Evolutionary conservation across 2,888 invertebrate species (phyloP).

Genomic region (Arctia plantaginis): DNA sequence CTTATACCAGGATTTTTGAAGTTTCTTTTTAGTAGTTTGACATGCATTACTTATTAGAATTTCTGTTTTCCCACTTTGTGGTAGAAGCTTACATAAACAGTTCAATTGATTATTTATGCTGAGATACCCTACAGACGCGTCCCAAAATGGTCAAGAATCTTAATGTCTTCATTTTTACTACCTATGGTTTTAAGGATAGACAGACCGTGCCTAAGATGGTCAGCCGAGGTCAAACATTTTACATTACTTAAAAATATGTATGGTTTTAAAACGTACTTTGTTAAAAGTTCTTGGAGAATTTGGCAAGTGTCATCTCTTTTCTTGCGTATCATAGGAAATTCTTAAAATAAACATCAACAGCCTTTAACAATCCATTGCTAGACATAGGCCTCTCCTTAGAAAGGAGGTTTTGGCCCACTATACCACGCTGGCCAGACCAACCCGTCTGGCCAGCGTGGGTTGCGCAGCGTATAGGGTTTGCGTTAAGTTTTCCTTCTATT

Average conservation of each 20-base stretch:
- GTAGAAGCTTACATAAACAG: conserved; percentile 29
- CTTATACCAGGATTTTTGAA: too few relatives aligned
- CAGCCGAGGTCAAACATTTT: conserved; percentile 27
- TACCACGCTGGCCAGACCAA: too few relatives aligned
- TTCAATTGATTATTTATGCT: conserved; percentile 49
- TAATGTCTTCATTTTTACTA: conserved; percentile 73
- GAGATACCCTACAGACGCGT: conserved; percentile 41
- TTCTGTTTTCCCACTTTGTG: conserved; percentile 22
- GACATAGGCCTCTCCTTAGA: too few relatives aligned
- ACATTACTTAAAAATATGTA: neutral
- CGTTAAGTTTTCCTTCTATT: too few relatives aligned
- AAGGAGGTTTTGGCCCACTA: too few relatives aligned
- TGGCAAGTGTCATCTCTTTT: neutral
- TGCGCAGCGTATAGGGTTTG: too few relatives aligned
- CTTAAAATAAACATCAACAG: too few relatives aligned
- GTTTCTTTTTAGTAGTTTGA: neutral
- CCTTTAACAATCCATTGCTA: too few relatives aligned
- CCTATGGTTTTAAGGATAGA: conserved; percentile 53
- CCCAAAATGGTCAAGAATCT: conserved; percentile 69
- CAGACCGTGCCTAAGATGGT: conserved; percentile 27
- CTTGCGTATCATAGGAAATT: too few relatives aligned
- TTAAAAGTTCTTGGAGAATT: neutral
- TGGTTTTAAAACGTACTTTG: neutral
- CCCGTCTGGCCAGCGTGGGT: too few relatives aligned
- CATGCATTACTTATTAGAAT: conserved; percentile 6